These are phyloP conservation scores for Zapus hudsonius DNA, from an alignment of 2,113 vertebrate genomes.

Conservation along the genomic window DNA sequence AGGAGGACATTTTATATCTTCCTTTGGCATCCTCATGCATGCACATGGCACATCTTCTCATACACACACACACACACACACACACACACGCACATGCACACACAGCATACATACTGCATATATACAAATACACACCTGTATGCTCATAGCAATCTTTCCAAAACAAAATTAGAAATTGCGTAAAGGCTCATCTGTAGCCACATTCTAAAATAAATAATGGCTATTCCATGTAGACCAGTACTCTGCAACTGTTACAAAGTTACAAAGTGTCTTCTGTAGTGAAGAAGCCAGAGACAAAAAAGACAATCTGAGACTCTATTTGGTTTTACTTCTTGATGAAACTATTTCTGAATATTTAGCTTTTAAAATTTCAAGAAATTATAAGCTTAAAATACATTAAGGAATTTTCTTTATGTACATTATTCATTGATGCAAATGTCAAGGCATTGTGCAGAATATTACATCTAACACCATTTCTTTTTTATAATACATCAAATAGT, in stretches of 20 bases:
- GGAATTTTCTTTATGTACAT: neutral
- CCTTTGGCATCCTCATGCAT: no score
- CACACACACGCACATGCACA: no score
- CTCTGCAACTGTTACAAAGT: neutral
- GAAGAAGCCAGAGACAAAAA: neutral
- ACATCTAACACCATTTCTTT: neutral
- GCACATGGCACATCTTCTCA: no score
- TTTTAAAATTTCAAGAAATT: conserved; percentile 20
- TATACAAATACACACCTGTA: no score
- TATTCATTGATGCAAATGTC: neutral
- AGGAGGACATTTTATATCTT: no score
- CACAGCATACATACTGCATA: no score
- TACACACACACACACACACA: no score
- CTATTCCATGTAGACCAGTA: neutral
- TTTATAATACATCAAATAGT: neutral
- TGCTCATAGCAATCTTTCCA: neutral
- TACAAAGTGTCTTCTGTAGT: neutral
- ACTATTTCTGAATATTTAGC: neutral
- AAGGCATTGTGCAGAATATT: neutral
- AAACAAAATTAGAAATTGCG: neutral
- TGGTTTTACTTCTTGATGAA: neutral
- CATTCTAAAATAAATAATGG: neutral
- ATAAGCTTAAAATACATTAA: neutral
- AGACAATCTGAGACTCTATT: neutral
- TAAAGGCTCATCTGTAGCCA: neutral